A percentile compares a stretch with the other conserved stretches of the same genome.
These are phyloP conservation scores for Drosophila santomea DNA, from an alignment of 1,140 invertebrate genomes.

Conservation along the genomic window DNA sequence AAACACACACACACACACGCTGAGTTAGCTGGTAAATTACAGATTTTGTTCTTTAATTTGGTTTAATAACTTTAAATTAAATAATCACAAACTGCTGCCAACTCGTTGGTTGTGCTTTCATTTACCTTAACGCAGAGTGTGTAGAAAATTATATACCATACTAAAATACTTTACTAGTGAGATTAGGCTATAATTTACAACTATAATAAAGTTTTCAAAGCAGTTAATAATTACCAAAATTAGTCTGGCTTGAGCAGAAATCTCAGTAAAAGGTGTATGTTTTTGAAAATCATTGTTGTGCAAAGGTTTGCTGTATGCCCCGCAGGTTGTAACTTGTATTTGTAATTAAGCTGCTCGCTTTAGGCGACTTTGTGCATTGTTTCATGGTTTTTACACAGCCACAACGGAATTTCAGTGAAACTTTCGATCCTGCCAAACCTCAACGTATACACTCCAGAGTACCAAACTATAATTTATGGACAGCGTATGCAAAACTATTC, in stretches of 20 bases:
- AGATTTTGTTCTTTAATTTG: conserved; percentile 12
- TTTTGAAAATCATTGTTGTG: background rate
- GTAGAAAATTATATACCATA: too few species aligned
- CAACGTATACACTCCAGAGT: background rate
- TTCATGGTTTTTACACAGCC: background rate
- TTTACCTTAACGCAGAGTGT: background rate
- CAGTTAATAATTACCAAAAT: background rate
- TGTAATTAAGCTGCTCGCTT: background rate
- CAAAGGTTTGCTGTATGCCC: background rate
- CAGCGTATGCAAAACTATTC: conserved; percentile 54
- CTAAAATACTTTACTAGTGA: too few species aligned
- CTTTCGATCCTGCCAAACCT: background rate
- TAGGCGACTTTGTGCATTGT: conserved; percentile 3
- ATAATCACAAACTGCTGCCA: background rate
- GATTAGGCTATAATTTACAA: too few species aligned
- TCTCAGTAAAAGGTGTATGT: background rate
- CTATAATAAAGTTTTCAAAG: too few species aligned
- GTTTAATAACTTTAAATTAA: conserved; percentile 2
- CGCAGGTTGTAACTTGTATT: background rate
- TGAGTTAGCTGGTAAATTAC: background rate
- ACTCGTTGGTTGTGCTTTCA: background rate
- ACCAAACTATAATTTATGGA: conserved; percentile 37
- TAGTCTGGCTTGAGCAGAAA: background rate
- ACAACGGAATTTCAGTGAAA: background rate
- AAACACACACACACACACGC: background rate